phyloP scores from a whole-genome alignment of 2,113 vertebrate genomes.

The Scomber scombrus region DNA sequence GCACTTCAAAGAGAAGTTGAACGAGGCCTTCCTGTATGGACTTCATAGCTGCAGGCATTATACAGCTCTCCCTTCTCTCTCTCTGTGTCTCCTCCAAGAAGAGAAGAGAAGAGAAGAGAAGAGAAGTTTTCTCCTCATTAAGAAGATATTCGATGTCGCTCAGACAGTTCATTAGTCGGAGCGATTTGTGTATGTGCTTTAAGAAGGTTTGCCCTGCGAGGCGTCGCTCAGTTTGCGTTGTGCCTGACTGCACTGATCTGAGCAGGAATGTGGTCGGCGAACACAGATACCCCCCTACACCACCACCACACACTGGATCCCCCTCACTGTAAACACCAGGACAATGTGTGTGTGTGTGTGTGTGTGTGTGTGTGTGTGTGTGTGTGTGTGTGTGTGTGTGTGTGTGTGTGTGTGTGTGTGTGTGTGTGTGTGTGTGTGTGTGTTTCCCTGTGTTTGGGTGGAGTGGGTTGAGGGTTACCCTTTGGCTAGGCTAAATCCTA shows the following conservation, averaged over 20 bases:
- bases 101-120: neutral
- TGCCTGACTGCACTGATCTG: conserved; percentile 81
- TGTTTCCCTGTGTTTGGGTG: conserved; percentile 55
- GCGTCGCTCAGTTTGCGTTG: conserved; percentile 57
- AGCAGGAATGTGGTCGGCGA: conserved; percentile 76
- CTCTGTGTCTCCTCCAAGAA: conserved; percentile 13
- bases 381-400: conserved; percentile 68
- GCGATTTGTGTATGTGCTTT: neutral
- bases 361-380: conserved; percentile 75
- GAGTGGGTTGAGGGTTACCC: conserved; percentile 72
- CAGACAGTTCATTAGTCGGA: conserved; percentile 16
- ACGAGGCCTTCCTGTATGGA: conserved; percentile 79
- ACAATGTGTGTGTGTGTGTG: conserved; percentile 71
- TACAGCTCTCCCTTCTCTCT: conserved; percentile 5
- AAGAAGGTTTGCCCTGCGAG: conserved; percentile 40
- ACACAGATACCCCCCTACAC: conserved; percentile 35
- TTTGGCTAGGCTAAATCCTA: conserved; percentile 81
- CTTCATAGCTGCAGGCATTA: conserved; percentile 73
- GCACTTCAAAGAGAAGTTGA: conserved; percentile 80
- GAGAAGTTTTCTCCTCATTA: neutral
- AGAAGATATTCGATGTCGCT: conserved; percentile 17
- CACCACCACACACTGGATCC: conserved; percentile 44
- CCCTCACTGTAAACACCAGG: conserved; percentile 77
- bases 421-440: conserved; percentile 66
- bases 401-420: conserved; percentile 46